These are phyloP conservation scores for Rhinophrynus dorsalis DNA, from an alignment of 2,797 vertebrate genomes.

Conservation along the genomic window DNA sequence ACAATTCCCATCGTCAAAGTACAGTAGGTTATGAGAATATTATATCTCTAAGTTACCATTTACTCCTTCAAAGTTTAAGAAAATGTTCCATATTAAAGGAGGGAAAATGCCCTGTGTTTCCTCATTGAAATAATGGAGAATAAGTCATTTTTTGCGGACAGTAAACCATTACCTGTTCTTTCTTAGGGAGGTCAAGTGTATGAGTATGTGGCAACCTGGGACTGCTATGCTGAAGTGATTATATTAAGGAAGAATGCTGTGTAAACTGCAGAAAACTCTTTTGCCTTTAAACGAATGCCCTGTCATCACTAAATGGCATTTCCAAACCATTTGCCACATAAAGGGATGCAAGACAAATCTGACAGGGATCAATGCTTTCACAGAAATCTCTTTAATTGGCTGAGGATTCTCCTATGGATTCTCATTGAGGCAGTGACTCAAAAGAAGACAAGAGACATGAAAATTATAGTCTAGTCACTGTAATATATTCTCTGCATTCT, in stretches of 20 bases:
- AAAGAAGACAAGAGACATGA: constrained; percentile 1
- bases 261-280: background rate
- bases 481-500: background rate
- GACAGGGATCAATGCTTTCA: constrained; percentile 41
- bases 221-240: background rate
- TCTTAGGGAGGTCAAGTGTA: background rate
- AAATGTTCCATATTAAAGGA: too few relatives aligned
- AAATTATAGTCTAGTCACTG: constrained; percentile 22
- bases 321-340: constrained; percentile 42
- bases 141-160: too few relatives aligned
- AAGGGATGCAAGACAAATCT: constrained; percentile 13
- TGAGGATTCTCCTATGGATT: constrained; percentile 18
- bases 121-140: too few relatives aligned
- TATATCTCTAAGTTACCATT: too few relatives aligned
- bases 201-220: background rate
- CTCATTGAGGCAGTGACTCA: constrained; percentile 25
- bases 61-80: too few relatives aligned
- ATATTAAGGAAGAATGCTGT: background rate
- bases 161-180: background rate
- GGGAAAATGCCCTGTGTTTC: too few relatives aligned
- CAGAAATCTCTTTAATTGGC: constrained; percentile 43
- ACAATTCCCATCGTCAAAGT: too few relatives aligned
- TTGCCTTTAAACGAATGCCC: constrained; percentile 5
- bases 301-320: constrained; percentile 40
- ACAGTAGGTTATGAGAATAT: too few relatives aligned